Evolutionary conservation across 2,888 invertebrate genomes (phyloP).

Genomic region (Parnassius orleans): DNA sequence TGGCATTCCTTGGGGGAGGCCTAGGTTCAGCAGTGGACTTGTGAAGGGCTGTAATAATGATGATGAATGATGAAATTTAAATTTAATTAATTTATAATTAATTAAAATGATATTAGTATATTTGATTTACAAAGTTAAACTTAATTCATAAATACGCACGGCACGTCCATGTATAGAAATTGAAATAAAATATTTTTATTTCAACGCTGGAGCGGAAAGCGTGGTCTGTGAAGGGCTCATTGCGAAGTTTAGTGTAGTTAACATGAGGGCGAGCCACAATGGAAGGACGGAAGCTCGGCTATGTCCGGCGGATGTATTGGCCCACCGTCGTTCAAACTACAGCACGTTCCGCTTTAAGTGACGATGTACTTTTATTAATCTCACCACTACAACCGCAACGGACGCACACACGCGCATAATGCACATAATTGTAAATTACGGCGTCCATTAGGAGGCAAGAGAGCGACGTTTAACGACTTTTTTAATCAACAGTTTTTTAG

Average conservation of each 20-base stretch:
- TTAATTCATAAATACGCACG: constrained; percentile 14
- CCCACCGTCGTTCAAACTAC: constrained; percentile 47
- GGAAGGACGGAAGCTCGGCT: constrained; percentile 56
- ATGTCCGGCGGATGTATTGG: constrained; percentile 70
- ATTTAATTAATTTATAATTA: too few species aligned
- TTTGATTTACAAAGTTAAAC: not conserved
- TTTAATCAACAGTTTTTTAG: constrained; percentile 11
- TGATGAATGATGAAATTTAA: too few species aligned
- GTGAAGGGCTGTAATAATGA: too few species aligned
- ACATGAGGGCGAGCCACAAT: constrained; percentile 61
- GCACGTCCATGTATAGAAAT: constrained; percentile 20
- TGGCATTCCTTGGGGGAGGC: too few species aligned
- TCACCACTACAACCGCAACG: constrained; percentile 4
- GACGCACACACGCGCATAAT: constrained; percentile 5
- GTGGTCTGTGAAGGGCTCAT: constrained; percentile 22
- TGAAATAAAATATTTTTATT: constrained; percentile 20
- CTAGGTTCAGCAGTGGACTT: too few species aligned
- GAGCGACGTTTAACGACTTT: constrained; percentile 19
- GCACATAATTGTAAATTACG: constrained; percentile 23
- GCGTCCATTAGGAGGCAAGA: constrained; percentile 11
- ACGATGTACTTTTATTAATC: constrained; percentile 24
- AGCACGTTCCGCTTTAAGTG: constrained; percentile 20
- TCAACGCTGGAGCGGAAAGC: constrained; percentile 19
- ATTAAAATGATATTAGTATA: too few species aligned
- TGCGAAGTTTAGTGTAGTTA: constrained; percentile 31